phyloP scores from a whole-genome alignment of 2,888 invertebrate genomes.

The Allacma fusca region DNA sequence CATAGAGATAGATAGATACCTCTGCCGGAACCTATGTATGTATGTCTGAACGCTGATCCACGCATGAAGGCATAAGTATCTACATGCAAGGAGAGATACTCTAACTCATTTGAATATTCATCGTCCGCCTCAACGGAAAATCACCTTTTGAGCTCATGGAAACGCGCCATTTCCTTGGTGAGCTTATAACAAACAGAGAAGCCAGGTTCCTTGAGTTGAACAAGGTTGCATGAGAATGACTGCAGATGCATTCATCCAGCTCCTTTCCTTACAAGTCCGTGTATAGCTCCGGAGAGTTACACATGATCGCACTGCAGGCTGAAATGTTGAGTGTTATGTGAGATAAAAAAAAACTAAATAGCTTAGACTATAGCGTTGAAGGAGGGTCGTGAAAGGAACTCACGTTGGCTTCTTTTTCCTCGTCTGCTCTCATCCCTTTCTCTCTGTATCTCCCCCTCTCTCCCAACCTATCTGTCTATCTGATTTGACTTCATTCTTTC shows the following conservation, averaged over 20 bases:
- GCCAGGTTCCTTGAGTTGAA: not conserved
- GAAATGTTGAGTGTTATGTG: conserved; percentile 15
- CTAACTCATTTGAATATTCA: not conserved
- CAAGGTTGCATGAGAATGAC: conserved; percentile 3
- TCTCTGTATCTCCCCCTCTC: not conserved
- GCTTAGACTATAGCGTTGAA: not conserved
- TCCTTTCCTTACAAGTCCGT: not conserved
- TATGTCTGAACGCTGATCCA: too few species aligned
- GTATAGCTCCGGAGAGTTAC: not conserved
- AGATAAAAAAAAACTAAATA: not conserved
- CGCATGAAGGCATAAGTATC: too few species aligned
- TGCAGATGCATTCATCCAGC: conserved; percentile 26
- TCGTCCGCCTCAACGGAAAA: not conserved
- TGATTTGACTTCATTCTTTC: not conserved
- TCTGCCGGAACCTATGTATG: too few species aligned
- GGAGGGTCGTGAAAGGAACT: not conserved
- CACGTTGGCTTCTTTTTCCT: not conserved
- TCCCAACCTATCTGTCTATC: not conserved
- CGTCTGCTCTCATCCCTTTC: not conserved
- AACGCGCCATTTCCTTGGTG: not conserved
- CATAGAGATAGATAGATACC: too few species aligned
- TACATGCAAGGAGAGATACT: not conserved
- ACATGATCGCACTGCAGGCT: conserved; percentile 13
- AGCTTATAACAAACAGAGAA: not conserved
- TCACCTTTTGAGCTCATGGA: not conserved